Evolutionary conservation across 2,888 invertebrate genomes (phyloP).

Genomic region (Oscheius myriophilus): DNA sequence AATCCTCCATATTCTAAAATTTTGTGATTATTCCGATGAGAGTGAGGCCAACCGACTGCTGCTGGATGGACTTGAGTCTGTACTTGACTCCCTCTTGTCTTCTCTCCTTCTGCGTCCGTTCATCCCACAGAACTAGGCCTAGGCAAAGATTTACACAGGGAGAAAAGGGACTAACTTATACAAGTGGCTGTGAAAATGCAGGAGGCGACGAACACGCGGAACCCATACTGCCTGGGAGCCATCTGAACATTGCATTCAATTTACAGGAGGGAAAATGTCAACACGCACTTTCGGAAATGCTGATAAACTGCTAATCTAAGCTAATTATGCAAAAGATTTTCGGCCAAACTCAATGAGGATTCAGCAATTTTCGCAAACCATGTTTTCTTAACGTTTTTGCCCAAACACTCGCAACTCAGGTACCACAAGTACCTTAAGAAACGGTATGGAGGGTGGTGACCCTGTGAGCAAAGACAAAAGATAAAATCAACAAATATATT

Average conservation of each 20-base stretch:
- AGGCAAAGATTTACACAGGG: constrained; percentile 9
- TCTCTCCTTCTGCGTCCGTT: constrained; percentile 57
- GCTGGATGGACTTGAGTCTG: constrained; percentile 60
- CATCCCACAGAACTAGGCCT: constrained; percentile 66
- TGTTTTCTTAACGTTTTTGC: too few species aligned
- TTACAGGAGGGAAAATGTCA: neutral
- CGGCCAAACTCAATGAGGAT: neutral
- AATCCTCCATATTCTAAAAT: constrained; percentile 63
- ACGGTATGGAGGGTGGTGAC: too few species aligned
- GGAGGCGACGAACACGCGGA: constrained; percentile 59
- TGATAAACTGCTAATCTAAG: neutral
- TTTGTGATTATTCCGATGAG: neutral
- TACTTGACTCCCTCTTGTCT: constrained; percentile 64
- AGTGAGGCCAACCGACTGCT: constrained; percentile 42
- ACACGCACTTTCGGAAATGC: neutral
- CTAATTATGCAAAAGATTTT: neutral
- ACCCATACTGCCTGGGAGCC: constrained; percentile 43
- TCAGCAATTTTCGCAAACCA: too few species aligned
- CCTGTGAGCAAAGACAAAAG: neutral
- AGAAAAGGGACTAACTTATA: constrained; percentile 17
- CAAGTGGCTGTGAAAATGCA: constrained; percentile 59
- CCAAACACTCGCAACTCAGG: too few species aligned
- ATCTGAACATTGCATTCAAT: neutral
- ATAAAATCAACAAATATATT: neutral
- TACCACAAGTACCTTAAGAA: too few species aligned